Evolutionary conservation across 2,888 invertebrate species (phyloP).

Genomic region (Polydrusus cervinus): DNA sequence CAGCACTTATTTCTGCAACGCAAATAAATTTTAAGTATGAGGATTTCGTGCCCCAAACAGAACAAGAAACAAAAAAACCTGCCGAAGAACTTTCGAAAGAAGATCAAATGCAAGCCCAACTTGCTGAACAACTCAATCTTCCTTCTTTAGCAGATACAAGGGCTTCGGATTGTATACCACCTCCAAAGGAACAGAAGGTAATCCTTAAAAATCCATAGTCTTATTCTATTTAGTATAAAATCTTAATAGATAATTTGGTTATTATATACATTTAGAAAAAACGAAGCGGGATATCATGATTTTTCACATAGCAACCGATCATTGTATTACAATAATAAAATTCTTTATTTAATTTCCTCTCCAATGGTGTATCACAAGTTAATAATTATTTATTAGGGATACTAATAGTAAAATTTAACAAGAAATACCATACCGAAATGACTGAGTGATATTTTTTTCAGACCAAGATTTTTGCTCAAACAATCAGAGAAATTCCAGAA

Average conservation of each 20-base stretch:
- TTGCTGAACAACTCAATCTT: constrained; percentile 87
- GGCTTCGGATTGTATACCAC: constrained; percentile 72
- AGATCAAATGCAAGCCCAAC: constrained; percentile 87
- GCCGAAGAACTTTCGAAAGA: constrained; percentile 74
- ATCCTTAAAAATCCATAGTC: not conserved
- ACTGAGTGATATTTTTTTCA: constrained; percentile 67
- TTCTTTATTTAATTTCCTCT: too few relatives aligned
- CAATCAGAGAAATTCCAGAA: constrained; percentile 91
- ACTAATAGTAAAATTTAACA: too few relatives aligned
- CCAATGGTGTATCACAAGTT: too few relatives aligned
- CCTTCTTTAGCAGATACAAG: constrained; percentile 83
- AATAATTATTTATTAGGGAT: too few relatives aligned
- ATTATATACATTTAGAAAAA: too few relatives aligned
- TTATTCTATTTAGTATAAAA: too few relatives aligned
- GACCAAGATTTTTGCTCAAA: constrained; percentile 94
- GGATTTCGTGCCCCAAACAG: constrained; percentile 67
- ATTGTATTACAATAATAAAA: too few relatives aligned
- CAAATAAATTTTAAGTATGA: constrained; percentile 87
- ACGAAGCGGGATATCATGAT: too few relatives aligned
- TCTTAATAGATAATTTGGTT: too few relatives aligned
- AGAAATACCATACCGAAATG: too few relatives aligned
- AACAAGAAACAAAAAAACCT: constrained; percentile 55
- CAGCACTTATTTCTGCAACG: constrained; percentile 92
- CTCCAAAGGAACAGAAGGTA: constrained; percentile 73
- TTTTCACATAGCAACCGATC: too few relatives aligned